phyloP scores from a whole-genome alignment of 1,140 invertebrate species.

The Rhyacophila brunnea region DNA sequence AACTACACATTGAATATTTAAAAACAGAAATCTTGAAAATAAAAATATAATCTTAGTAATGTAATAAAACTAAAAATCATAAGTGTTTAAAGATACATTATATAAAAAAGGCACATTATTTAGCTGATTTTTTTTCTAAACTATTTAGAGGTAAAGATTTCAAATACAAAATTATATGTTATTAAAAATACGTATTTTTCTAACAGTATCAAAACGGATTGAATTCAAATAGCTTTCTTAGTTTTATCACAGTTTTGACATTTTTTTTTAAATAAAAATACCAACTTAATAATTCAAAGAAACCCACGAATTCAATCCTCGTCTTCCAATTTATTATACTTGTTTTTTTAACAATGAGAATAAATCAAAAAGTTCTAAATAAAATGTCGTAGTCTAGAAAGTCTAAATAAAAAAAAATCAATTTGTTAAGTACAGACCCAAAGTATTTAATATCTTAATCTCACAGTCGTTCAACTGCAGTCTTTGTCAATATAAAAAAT shows the following conservation, averaged over 20 bases:
- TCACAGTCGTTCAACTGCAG: constrained; percentile 23
- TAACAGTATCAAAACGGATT: not conserved
- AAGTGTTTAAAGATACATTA: no score
- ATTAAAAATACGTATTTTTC: no score
- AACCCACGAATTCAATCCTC: not conserved
- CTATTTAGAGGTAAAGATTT: no score
- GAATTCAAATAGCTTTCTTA: constrained; percentile 9
- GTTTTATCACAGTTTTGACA: constrained; percentile 33
- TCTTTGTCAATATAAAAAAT: constrained; percentile 25
- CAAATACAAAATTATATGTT: no score
- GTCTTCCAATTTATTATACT: no score
- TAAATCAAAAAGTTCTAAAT: not conserved
- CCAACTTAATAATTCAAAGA: constrained; percentile 26
- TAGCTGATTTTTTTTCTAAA: no score
- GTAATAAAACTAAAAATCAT: no score
- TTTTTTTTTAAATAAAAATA: constrained; percentile 28
- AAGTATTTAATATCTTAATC: not conserved
- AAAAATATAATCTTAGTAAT: no score
- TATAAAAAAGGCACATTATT: no score
- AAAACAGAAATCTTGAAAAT: no score
- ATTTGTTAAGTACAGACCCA: not conserved
- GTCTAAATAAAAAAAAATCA: constrained; percentile 16
- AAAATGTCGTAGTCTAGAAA: not conserved
- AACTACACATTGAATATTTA: no score
- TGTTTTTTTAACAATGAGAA: no score